These are phyloP conservation scores for Drosophila nr. perissopoda DNA, from an alignment of 2,888 invertebrate species.

Conservation along the genomic window DNA sequence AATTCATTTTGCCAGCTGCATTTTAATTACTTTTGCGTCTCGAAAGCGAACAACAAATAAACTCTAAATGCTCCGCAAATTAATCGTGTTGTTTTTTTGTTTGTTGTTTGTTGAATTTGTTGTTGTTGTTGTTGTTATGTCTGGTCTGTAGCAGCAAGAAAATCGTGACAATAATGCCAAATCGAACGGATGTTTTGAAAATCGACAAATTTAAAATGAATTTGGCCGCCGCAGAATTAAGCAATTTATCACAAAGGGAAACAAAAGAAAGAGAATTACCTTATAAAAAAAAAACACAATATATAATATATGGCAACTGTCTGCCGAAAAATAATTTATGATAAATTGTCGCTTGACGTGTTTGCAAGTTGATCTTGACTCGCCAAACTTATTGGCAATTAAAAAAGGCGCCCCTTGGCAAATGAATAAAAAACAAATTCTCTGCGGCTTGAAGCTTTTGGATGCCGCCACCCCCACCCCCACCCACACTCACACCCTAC, in stretches of 20 bases:
- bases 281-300: slow-evolving; percentile 37
- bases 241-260: slow-evolving; percentile 68
- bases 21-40: slow-evolving; percentile 67
- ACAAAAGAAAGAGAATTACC: slow-evolving; percentile 45
- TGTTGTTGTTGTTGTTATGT: slow-evolving; percentile 31
- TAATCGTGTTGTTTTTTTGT: slow-evolving; percentile 11
- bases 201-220: slow-evolving; percentile 62
- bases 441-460: slow-evolving; percentile 8
- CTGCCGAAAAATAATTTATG: slow-evolving; percentile 53
- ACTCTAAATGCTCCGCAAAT: slow-evolving; percentile 34
- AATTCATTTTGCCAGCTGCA: slow-evolving; percentile 63
- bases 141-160: slow-evolving; percentile 59
- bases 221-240: slow-evolving; percentile 44
- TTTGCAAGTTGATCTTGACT: slow-evolving; percentile 54
- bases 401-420: slow-evolving; percentile 31
- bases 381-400: slow-evolving; percentile 68
- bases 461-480: not conserved
- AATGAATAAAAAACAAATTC: slow-evolving; percentile 4
- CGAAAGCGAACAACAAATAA: slow-evolving; percentile 26
- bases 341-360: slow-evolving; percentile 78
- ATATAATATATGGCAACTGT: slow-evolving; percentile 12
- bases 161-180: slow-evolving; percentile 79
- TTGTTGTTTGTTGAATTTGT: not conserved
- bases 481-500: not conserved
- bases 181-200: slow-evolving; percentile 75